Base-by-base conservation (phyloP, 2,888 invertebrate species). In the Tholera decimalis region DNA sequence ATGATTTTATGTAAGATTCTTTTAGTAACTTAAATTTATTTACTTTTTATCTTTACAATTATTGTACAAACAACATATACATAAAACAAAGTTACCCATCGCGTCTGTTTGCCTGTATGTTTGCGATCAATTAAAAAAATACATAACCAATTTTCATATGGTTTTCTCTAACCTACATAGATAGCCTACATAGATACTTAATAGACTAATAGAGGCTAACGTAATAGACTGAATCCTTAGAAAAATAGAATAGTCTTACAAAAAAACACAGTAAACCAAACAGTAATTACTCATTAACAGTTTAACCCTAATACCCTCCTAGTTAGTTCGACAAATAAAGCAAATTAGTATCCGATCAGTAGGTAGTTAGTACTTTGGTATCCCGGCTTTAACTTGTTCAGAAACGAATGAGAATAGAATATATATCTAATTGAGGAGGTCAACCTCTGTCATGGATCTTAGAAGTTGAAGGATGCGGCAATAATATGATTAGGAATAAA, bases 401-500 rank as follows among this genome's bases (percentile, higher is more conserved):
- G 67, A 67, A 77, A 77, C 84, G 87, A 89, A 90, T 89, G 87
- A 89, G 91, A 92, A 90, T 89, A 89, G 90, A 90, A 91, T 91
- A 89, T 89, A 86, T 91, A 28, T 6, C 11, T 47, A 90, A 92
- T 90, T 86, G 82, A 85, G 79, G 76, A 77, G 80, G 80, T 78
- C 73, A 70, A 78, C 73, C 70, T n/a, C 18, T 30, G 20, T 37
- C 61, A 53, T 35, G 20, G 49, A 64, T 39, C n/a, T n/a, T 20
- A 66, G 1, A 58, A 11, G 24, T 26, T 30, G 9, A 28, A 67
- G 71, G 87, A 90, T 85, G 76, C 59, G 89, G 83, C 67, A 83
- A n/a, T n/a, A n/a, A n/a, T 49, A 53, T 49, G 24, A 44, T 44
- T 18, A 51, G 28, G 18, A 13, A 37, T 62, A 9, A 39, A 37